Evolutionary conservation across 1,140 invertebrate species (phyloP).

Genomic region (Megalonaias nervosa): DNA sequence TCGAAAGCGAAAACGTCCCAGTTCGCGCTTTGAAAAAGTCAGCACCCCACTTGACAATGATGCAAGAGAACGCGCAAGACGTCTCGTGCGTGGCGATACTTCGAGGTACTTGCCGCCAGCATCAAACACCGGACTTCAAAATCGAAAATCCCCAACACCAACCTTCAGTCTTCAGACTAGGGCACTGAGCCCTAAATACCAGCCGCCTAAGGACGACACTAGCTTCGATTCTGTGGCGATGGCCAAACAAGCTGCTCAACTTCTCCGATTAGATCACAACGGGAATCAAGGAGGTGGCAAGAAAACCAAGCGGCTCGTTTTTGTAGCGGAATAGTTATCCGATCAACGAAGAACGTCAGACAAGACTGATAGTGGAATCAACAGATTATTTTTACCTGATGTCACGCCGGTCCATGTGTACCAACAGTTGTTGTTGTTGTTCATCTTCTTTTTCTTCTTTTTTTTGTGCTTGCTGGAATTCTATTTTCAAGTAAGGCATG

Average conservation of each 20-base stretch:
- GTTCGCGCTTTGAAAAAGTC: neutral
- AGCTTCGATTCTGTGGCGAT: constrained; percentile 22
- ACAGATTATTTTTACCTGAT: too few relatives aligned
- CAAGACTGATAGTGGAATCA: too few relatives aligned
- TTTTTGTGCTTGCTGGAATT: too few relatives aligned
- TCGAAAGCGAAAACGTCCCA: constrained; percentile 8
- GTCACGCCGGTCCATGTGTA: too few relatives aligned
- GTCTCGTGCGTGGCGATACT: constrained; percentile 23
- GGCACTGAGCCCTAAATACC: constrained; percentile 22
- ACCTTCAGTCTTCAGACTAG: constrained; percentile 16
- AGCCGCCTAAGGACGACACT: constrained; percentile 19
- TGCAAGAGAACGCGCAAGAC: constrained; percentile 21
- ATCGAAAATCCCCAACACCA: constrained; percentile 19
- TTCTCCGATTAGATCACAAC: constrained; percentile 36
- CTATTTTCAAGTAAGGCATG: too few relatives aligned
- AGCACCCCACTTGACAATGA: neutral
- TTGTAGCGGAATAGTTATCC: constrained; percentile 35
- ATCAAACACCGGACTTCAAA: neutral
- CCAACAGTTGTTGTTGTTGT: too few relatives aligned
- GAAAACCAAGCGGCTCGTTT: constrained; percentile 41
- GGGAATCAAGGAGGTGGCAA: constrained; percentile 15
- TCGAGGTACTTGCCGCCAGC: constrained; percentile 7
- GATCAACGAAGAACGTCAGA: too few relatives aligned
- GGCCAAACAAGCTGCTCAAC: constrained; percentile 40
- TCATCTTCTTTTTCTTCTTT: too few relatives aligned